Evolutionary conservation across 2,113 vertebrate genomes (phyloP).

Genomic region (Lasiurus cinereus): DNA sequence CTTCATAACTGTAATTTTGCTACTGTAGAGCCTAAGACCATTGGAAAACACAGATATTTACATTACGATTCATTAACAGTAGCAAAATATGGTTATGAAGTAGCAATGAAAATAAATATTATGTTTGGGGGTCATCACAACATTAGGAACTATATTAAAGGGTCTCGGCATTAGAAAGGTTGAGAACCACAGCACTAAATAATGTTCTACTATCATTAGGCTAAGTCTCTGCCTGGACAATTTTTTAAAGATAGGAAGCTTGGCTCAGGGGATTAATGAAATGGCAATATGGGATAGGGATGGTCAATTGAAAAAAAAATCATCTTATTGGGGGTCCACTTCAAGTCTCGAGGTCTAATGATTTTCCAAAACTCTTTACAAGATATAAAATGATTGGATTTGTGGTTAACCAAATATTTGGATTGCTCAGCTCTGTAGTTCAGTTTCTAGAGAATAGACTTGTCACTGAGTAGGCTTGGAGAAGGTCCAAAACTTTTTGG

Average conservation of each 20-base stretch:
- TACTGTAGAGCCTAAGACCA: no score
- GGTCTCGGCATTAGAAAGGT: no score
- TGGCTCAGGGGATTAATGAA: not conserved
- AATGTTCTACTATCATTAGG: not conserved
- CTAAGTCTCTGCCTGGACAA: not conserved
- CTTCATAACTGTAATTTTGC: no score
- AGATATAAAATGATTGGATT: not conserved
- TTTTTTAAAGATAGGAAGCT: constrained; percentile 48
- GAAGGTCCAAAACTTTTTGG: constrained; percentile 17
- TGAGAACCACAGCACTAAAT: not conserved
- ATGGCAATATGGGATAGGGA: not conserved
- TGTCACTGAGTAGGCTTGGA: not conserved
- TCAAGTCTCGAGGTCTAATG: not conserved
- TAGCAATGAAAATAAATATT: no score
- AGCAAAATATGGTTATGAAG: no score
- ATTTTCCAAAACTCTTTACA: constrained; percentile 23
- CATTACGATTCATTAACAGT: no score
- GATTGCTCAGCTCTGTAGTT: constrained; percentile 32
- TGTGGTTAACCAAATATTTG: not conserved
- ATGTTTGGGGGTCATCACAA: no score
- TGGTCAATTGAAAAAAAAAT: not conserved
- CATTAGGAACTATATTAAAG: no score
- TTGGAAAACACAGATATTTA: no score
- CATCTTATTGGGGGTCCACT: not conserved
- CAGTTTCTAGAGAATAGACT: not conserved